These are phyloP conservation scores for Mythimna vitellina DNA, from an alignment of 2,888 invertebrate genomes.

Conservation along the genomic window DNA sequence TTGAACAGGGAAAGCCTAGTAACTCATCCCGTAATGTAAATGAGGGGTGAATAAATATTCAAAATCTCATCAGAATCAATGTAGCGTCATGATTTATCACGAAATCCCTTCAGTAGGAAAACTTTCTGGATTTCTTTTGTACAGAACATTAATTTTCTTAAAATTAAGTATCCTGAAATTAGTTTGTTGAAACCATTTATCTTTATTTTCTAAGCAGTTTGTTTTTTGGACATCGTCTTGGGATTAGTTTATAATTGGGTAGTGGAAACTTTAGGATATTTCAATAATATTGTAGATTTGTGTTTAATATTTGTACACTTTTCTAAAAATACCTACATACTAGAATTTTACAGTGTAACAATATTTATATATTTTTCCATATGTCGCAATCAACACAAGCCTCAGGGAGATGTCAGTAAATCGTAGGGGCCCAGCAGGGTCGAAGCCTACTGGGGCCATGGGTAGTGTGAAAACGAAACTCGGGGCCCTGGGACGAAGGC, in stretches of 20 bases:
- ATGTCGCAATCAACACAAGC: no score
- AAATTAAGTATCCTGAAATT: conserved; percentile 49
- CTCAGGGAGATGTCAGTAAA: no score
- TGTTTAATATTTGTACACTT: background rate
- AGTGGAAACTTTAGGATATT: background rate
- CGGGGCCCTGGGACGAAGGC: no score
- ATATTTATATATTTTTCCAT: no score
- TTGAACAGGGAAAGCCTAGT: conserved; percentile 1
- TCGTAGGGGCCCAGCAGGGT: no score
- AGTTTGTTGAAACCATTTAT: conserved; percentile 30
- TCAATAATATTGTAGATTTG: background rate
- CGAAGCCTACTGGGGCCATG: no score
- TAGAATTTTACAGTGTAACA: no score
- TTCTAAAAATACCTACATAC: no score
- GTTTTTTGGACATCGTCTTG: conserved; percentile 8
- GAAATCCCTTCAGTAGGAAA: conserved; percentile 26
- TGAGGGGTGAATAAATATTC: conserved; percentile 36
- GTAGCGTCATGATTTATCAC: conserved; percentile 55
- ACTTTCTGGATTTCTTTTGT: conserved; percentile 47
- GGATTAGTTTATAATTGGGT: conserved; percentile 11
- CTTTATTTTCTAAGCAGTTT: conserved; percentile 10
- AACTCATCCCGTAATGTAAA: conserved; percentile 31
- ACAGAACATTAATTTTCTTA: conserved; percentile 49
- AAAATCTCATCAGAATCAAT: conserved; percentile 57
- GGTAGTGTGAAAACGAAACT: no score